Percentiles rank a stretch among this genome's conserved stretches.
Evolutionary conservation across 2,888 invertebrate genomes (phyloP).

Genomic region (Netelia virgata): DNA sequence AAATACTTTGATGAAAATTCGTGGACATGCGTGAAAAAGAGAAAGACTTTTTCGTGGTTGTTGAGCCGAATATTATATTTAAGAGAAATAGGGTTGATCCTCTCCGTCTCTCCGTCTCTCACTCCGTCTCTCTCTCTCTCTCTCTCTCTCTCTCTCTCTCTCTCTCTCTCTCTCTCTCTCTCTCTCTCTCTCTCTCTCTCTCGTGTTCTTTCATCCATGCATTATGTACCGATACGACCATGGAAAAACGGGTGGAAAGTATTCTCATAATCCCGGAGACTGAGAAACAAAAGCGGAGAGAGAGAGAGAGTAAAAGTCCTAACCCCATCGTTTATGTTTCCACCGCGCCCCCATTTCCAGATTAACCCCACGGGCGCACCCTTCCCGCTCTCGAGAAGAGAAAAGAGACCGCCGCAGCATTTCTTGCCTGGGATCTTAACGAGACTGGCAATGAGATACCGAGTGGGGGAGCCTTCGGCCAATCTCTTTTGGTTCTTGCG

Average conservation of each 20-base stretch:
- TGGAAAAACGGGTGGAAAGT: slow-evolving; percentile 45
- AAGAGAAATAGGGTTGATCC: slow-evolving; percentile 50
- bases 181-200: slow-evolving; percentile 8
- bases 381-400: slow-evolving; percentile 35
- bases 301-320: slow-evolving; percentile 67
- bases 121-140: slow-evolving; percentile 16
- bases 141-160: slow-evolving; percentile 15
- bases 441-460: neutral
- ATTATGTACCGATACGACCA: neutral
- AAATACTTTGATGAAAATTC: slow-evolving; percentile 40
- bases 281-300: slow-evolving; percentile 33
- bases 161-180: slow-evolving; percentile 29
- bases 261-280: slow-evolving; percentile 63
- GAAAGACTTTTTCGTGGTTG: slow-evolving; percentile 46
- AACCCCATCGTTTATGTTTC: slow-evolving; percentile 73
- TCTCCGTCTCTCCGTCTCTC: slow-evolving; percentile 20
- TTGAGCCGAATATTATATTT: slow-evolving; percentile 40
- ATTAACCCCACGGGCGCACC: slow-evolving; percentile 72
- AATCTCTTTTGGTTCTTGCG: slow-evolving; percentile 2
- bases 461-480: neutral
- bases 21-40: slow-evolving; percentile 12
- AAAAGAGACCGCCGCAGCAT: slow-evolving; percentile 42
- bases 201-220: neutral
- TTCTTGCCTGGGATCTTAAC: slow-evolving; percentile 57
- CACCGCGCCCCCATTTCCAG: slow-evolving; percentile 74